Conservation (phyloP, 2,888 invertebrate species). For the Platynereis dumerilii region DNA sequence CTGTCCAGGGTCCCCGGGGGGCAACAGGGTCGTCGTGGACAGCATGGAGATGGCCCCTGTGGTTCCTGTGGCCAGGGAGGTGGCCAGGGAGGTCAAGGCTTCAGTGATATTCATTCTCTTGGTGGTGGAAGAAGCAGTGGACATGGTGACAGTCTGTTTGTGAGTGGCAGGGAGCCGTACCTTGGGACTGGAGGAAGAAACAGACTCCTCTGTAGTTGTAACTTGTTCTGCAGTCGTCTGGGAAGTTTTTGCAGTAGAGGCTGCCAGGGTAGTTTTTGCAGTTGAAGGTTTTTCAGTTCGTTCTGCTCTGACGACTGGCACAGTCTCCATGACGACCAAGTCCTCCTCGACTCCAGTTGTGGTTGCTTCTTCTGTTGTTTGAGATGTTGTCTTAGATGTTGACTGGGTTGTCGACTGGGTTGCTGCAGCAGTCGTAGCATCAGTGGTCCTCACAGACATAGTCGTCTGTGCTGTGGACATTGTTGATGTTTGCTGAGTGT, state of each 20-base stretch:
- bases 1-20: not conserved
- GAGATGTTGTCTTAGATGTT: not conserved
- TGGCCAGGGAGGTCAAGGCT: not conserved
- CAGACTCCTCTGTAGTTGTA: not conserved
- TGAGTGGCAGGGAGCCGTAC: not conserved
- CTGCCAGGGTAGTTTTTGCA: not conserved
- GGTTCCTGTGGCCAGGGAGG: not conserved
- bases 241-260: conserved; percentile 5
- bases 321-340: not conserved
- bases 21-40: not conserved
- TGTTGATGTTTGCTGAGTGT: not conserved
- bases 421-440: not conserved
- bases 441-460: not conserved
- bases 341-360: not conserved
- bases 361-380: not conserved
- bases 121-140: not conserved
- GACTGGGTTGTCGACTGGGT: not conserved
- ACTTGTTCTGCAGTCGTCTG: not conserved
- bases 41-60: not conserved
- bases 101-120: not conserved
- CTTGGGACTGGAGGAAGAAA: not conserved
- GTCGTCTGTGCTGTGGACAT: not conserved
- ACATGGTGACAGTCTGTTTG: not conserved
- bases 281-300: not conserved
- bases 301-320: not conserved